phyloP scores from a whole-genome alignment of 2,888 invertebrate species.

The Amphimallon solstitiale region DNA sequence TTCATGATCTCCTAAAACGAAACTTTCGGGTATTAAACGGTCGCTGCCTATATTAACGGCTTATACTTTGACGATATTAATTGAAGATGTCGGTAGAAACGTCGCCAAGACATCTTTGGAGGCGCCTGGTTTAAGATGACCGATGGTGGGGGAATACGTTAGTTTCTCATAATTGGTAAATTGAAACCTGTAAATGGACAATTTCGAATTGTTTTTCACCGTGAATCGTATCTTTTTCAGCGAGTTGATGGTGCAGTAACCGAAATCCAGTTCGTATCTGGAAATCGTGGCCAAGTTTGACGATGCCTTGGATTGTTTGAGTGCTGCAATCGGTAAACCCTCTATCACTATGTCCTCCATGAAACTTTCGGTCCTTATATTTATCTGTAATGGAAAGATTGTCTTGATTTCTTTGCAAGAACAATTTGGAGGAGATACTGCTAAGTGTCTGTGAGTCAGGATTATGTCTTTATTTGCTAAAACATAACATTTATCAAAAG shows the following conservation, averaged over 20 bases:
- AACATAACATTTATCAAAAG: no score
- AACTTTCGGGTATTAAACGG: background rate
- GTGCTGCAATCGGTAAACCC: conserved; percentile 46
- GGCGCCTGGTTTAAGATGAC: conserved; percentile 61
- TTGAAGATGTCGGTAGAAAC: conserved; percentile 63
- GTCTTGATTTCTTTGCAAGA: background rate
- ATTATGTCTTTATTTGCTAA: no score
- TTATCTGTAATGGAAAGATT: conserved; percentile 54
- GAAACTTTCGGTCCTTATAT: conserved; percentile 64
- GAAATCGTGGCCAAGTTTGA: conserved; percentile 16
- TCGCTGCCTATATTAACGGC: no score
- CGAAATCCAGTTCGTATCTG: conserved; percentile 60
- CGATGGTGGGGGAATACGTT: conserved; percentile 64
- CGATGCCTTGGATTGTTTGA: background rate
- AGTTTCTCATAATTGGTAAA: conserved; percentile 57
- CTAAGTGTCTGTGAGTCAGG: no score
- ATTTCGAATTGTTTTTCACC: conserved; percentile 61
- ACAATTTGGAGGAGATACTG: no score
- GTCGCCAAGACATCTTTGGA: conserved; percentile 66
- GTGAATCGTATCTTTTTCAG: conserved; percentile 60
- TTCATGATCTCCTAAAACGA: conserved; percentile 49
- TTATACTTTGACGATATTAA: conserved; percentile 54
- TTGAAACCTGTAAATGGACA: conserved; percentile 60
- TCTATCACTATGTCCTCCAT: conserved; percentile 64
- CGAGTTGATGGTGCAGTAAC: conserved; percentile 56